These are phyloP conservation scores for Cephus cinctus DNA, from an alignment of 1,140 invertebrate species.

Conservation along the genomic window DNA sequence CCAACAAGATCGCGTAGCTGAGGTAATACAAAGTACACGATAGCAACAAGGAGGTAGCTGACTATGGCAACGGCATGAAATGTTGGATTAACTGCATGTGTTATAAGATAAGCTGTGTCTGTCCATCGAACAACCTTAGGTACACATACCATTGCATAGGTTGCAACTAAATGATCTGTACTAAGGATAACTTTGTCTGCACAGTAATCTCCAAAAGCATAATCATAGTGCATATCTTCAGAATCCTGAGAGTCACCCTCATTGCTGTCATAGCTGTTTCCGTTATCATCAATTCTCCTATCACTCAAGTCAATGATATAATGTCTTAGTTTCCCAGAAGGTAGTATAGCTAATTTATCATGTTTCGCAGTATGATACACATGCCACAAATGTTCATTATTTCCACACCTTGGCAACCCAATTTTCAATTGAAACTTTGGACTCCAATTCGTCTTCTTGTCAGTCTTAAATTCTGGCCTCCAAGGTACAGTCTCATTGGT, in stretches of 20 bases:
- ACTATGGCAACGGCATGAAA: slow-evolving; percentile 72
- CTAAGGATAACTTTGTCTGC: slow-evolving; percentile 67
- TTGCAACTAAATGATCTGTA: slow-evolving; percentile 49
- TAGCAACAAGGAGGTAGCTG: slow-evolving; percentile 70
- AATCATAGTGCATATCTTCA: slow-evolving; percentile 64
- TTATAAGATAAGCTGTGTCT: slow-evolving; percentile 70
- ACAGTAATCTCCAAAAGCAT: slow-evolving; percentile 73
- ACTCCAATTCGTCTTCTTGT: slow-evolving; percentile 20
- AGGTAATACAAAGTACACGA: slow-evolving; percentile 83
- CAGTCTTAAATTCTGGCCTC: slow-evolving; percentile 38
- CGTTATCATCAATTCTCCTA: slow-evolving; percentile 41
- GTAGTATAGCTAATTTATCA: slow-evolving; percentile 66
- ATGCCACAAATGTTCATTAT: slow-evolving; percentile 66
- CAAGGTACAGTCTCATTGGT: slow-evolving; percentile 55
- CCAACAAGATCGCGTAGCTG: slow-evolving; percentile 78
- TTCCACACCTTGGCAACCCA: slow-evolving; percentile 69
- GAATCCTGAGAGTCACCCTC: slow-evolving; percentile 32
- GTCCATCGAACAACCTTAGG: slow-evolving; percentile 70
- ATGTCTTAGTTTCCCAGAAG: slow-evolving; percentile 70
- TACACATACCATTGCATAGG: slow-evolving; percentile 73
- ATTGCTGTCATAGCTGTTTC: slow-evolving; percentile 44
- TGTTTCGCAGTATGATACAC: slow-evolving; percentile 65
- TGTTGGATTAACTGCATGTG: slow-evolving; percentile 71
- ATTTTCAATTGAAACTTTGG: slow-evolving; percentile 46
- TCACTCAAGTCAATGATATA: slow-evolving; percentile 58